A percentile compares a stretch with the other conserved stretches of the same genome.
These are phyloP conservation scores for Rhinogobius similis DNA, from an alignment of 2,113 vertebrate species.

Conservation along the genomic window DNA sequence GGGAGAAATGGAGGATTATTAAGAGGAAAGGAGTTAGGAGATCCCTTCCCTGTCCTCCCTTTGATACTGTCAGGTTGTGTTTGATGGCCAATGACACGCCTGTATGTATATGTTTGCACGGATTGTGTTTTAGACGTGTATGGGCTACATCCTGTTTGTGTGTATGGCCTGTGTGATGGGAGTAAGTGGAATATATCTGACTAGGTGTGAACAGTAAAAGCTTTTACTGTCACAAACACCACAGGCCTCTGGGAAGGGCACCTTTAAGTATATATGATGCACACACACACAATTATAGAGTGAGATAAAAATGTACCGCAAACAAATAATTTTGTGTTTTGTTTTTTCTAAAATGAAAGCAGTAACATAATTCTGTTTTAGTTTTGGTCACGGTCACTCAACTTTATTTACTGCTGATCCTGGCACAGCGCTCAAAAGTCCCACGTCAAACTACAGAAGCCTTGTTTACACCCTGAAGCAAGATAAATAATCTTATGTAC, in stretches of 20 bases:
- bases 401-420: neutral
- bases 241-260: constrained; percentile 59
- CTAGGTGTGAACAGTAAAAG: constrained; percentile 73
- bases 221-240: constrained; percentile 51
- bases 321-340: too few species aligned
- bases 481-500: neutral
- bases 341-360: too few species aligned
- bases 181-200: constrained; percentile 59
- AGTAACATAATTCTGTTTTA: neutral
- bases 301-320: neutral
- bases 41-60: constrained; percentile 15
- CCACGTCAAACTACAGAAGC: neutral
- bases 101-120: constrained; percentile 9
- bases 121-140: constrained; percentile 12
- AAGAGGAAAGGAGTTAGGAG: constrained; percentile 54
- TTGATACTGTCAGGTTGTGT: constrained; percentile 55
- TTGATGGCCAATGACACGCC: constrained; percentile 50
- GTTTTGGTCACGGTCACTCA: neutral
- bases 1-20: constrained; percentile 46
- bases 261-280: constrained; percentile 41
- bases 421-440: neutral
- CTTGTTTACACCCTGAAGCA: neutral
- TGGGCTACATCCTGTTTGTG: neutral
- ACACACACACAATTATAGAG: constrained; percentile 4
- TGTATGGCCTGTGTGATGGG: constrained; percentile 15